A percentile compares a stretch with the other conserved stretches of the same genome.
Evolutionary conservation across 1,140 invertebrate species (phyloP).

Genomic region (Orius insidiosus): DNA sequence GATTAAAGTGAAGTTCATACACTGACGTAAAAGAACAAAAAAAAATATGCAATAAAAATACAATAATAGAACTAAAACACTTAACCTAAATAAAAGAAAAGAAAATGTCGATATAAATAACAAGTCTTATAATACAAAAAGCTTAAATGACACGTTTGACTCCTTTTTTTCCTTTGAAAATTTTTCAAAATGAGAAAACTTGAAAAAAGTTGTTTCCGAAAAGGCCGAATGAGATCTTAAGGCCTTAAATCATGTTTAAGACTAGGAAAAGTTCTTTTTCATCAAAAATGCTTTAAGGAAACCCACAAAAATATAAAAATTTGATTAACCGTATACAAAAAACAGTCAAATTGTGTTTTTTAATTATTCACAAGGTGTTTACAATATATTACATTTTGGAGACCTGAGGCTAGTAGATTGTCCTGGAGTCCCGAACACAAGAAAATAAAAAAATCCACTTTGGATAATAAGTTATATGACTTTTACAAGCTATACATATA

Average conservation of each 20-base stretch:
- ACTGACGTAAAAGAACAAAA: slow-evolving; percentile 4
- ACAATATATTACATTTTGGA: slow-evolving; percentile 3
- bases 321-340: no score
- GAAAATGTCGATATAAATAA: slow-evolving; percentile 10
- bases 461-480: slow-evolving; percentile 7
- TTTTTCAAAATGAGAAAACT: not conserved
- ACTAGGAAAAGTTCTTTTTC: no score
- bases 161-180: not conserved
- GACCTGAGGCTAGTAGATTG: slow-evolving; percentile 4
- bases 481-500: slow-evolving; percentile 15
- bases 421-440: slow-evolving; percentile 1
- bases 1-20: slow-evolving; percentile 10
- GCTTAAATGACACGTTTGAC: slow-evolving; percentile 10
- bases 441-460: slow-evolving; percentile 4
- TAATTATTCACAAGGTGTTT: slow-evolving; percentile 5
- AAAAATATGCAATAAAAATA: slow-evolving; percentile 12
- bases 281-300: no score
- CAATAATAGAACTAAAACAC: slow-evolving; percentile 8
- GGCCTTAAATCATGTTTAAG: not conserved
- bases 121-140: slow-evolving; percentile 15
- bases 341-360: not conserved
- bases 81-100: slow-evolving; percentile 5
- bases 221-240: slow-evolving; percentile 11
- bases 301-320: no score
- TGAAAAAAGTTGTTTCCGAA: not conserved